Evolutionary conservation across 2,797 vertebrate genomes (phyloP).

Genomic region (Monodelphis domestica): DNA sequence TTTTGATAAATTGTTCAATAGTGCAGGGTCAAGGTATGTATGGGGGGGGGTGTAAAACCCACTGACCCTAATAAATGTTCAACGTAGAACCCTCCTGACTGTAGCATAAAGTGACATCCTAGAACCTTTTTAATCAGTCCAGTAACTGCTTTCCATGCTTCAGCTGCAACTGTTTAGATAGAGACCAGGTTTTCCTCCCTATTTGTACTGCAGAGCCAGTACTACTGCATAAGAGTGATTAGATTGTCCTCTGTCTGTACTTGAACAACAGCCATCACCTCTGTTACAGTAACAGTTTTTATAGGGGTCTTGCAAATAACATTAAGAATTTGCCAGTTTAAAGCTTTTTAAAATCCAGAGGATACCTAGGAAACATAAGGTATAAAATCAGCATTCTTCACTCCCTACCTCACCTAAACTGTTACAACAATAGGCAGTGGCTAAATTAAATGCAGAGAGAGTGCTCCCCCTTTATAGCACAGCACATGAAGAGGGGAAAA

Average conservation of each 20-base stretch:
- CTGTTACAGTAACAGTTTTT: constrained; percentile 32
- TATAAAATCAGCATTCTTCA: constrained; percentile 31
- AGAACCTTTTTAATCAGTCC: constrained; percentile 25
- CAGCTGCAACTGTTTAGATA: background rate
- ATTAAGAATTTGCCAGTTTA: constrained; percentile 35
- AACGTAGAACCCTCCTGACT: constrained; percentile 37
- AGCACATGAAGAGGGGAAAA: background rate
- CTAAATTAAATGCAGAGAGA: constrained; percentile 25
- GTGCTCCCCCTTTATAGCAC: background rate
- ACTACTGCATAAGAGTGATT: constrained; percentile 28
- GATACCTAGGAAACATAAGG: constrained; percentile 29
- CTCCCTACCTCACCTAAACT: constrained; percentile 32
- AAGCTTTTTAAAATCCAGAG: constrained; percentile 50
- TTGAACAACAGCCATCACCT: constrained; percentile 18
- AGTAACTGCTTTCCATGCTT: background rate
- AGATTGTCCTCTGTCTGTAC: constrained; percentile 33
- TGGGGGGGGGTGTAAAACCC: background rate
- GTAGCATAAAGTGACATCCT: constrained; percentile 31
- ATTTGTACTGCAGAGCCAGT: constrained; percentile 37
- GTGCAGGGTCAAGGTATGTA: background rate
- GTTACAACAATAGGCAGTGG: constrained; percentile 15
- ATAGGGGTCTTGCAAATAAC: constrained; percentile 49
- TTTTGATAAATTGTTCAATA: background rate
- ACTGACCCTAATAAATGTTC: constrained; percentile 19
- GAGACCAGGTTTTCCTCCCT: background rate